Conservation (phyloP, 2,797 vertebrate species). For the Mastacembelus armatus region DNA sequence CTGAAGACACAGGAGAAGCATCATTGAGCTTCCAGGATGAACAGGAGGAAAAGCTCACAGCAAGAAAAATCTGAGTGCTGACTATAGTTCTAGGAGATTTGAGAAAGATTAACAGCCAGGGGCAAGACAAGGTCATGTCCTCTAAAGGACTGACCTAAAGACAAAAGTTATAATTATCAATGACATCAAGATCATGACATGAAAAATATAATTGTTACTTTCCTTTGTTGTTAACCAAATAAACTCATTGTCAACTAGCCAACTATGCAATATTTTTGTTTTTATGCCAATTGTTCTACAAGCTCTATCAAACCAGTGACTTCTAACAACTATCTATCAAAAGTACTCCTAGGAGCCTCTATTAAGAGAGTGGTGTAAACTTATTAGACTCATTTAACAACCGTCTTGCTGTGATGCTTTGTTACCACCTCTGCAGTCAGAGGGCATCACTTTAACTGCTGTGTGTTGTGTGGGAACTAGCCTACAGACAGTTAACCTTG, state of each 20-base stretch:
- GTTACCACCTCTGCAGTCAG: constrained; percentile 44
- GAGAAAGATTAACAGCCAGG: constrained; percentile 35
- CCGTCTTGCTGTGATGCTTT: constrained; percentile 11
- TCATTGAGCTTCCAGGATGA: not conserved
- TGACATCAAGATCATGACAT: constrained; percentile 33
- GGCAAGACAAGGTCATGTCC: constrained; percentile 46
- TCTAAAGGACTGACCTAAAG: constrained; percentile 29
- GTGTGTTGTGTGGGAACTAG: constrained; percentile 79
- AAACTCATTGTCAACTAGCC: not conserved
- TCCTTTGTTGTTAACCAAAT: constrained; percentile 38
- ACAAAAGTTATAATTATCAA: constrained; percentile 42
- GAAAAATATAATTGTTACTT: constrained; percentile 33
- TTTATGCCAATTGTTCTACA: not conserved
- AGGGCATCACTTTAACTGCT: constrained; percentile 51
- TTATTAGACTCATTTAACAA: constrained; percentile 40
- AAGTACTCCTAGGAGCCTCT: constrained; percentile 1
- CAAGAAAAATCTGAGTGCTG: not conserved
- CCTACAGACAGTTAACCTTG: constrained; percentile 81
- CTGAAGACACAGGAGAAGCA: not conserved
- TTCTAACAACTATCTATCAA: not conserved
- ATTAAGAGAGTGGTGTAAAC: constrained; percentile 26
- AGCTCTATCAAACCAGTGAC: not conserved
- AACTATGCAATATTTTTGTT: not conserved
- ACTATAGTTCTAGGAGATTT: not conserved
- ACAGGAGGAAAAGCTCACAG: not conserved